phyloP scores from a whole-genome alignment of 2,888 invertebrate species.

The Cremastinae sp. region DNA sequence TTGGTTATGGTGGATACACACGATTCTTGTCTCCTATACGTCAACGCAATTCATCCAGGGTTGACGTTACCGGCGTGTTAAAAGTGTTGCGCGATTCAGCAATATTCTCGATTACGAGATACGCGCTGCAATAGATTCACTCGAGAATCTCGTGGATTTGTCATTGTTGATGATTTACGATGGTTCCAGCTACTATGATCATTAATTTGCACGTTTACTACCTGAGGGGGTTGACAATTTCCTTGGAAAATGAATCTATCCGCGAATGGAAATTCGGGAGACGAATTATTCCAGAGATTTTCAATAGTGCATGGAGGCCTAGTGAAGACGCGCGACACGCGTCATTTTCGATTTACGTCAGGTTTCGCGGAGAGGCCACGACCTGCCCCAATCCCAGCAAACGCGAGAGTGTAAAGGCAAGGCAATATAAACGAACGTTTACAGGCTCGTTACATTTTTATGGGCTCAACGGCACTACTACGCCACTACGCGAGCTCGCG shows the following conservation, averaged over 20 bases:
- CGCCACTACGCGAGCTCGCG: conserved; percentile 68
- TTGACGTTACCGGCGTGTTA: conserved; percentile 47
- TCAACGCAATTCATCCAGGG: conserved; percentile 14
- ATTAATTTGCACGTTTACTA: not conserved
- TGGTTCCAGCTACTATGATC: not conserved
- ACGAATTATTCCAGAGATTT: conserved; percentile 19
- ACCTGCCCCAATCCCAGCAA: conserved; percentile 77
- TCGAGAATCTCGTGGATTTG: conserved; percentile 13
- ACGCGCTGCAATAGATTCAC: conserved; percentile 11
- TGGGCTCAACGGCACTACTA: conserved; percentile 78
- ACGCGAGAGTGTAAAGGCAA: conserved; percentile 72
- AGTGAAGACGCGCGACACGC: conserved; percentile 68
- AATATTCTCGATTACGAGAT: conserved; percentile 4
- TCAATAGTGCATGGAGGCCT: conserved; percentile 20
- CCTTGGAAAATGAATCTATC: conserved; percentile 9
- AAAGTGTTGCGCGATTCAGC: conserved; percentile 9
- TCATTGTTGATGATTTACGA: conserved; percentile 36
- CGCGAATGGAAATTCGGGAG: conserved; percentile 18
- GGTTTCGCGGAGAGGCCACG: conserved; percentile 68
- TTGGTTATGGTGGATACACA: conserved; percentile 5
- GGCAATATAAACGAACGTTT: conserved; percentile 80
- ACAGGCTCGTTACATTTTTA: conserved; percentile 81
- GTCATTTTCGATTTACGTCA: conserved; percentile 62
- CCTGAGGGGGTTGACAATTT: no score
- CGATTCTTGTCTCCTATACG: conserved; percentile 34